Evolutionary conservation across 2,797 vertebrate species (phyloP).

Genomic region (Enteromius afrohamiltoni): DNA sequence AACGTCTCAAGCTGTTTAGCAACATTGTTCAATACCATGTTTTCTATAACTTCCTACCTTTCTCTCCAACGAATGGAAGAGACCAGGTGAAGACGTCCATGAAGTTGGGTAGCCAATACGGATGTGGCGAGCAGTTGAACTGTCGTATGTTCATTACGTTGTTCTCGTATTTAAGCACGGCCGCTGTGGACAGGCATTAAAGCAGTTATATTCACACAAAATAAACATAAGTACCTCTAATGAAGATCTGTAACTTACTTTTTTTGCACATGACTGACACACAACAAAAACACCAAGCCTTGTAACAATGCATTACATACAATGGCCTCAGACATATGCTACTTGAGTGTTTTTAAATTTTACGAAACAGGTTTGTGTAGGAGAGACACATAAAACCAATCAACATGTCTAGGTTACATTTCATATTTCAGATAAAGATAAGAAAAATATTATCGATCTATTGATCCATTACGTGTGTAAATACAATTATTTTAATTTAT

Average conservation of each 20-base stretch:
- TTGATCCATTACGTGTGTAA: neutral
- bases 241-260: neutral
- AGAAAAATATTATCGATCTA: too few species aligned
- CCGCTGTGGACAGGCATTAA: conserved; percentile 77
- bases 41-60: conserved; percentile 77
- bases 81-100: conserved; percentile 99
- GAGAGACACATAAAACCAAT: neutral
- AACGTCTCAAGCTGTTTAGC: neutral
- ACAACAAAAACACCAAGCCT: neutral
- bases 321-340: neutral
- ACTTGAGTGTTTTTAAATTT: neutral
- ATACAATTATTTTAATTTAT: neutral
- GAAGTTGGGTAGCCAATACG: conserved; percentile 98
- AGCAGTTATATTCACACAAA: conserved; percentile 31
- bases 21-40: conserved; percentile 33
- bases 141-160: conserved; percentile 99
- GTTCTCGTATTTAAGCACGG: conserved; percentile 98
- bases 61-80: conserved; percentile 95
- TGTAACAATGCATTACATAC: neutral
- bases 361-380: neutral
- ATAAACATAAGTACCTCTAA: neutral
- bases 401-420: neutral
- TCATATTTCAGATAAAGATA: neutral
- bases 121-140: conserved; percentile 98
- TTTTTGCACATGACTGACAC: neutral